Conservation (phyloP, 2,797 vertebrate species). For the Onychomys leucogaster region DNA sequence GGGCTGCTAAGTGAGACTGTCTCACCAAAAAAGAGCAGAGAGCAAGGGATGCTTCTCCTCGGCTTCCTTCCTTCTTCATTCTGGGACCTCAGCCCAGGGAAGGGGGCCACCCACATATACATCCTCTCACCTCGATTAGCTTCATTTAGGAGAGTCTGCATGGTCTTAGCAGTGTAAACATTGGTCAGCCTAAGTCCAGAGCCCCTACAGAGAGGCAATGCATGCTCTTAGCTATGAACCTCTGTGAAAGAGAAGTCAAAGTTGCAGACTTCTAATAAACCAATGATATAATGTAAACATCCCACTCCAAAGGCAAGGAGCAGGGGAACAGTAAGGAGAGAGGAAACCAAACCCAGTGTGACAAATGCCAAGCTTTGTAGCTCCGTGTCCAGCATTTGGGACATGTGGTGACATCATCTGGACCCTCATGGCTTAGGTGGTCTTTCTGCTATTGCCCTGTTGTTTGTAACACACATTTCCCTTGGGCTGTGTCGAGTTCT, state of each 20-base stretch:
- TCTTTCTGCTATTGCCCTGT: neutral
- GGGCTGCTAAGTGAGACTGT: neutral
- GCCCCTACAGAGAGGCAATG: neutral
- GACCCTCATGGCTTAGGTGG: neutral
- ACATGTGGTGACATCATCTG: neutral
- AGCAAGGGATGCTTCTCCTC: too few species aligned
- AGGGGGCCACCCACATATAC: neutral
- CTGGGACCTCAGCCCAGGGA: too few species aligned
- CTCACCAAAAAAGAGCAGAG: too few species aligned
- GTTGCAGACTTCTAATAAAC: neutral
- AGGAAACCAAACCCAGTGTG: neutral
- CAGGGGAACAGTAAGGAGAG: neutral
- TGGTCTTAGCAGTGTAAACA: neutral
- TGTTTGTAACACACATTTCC: neutral
- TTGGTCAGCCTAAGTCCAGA: neutral
- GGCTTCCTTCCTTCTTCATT: neutral
- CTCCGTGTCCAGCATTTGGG: neutral
- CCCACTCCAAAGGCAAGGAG: neutral
- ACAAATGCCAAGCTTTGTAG: neutral
- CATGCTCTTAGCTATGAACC: neutral
- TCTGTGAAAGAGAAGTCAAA: neutral
- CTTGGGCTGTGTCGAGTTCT: neutral
- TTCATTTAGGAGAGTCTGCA: neutral
- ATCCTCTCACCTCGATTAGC: neutral
- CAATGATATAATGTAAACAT: neutral